A percentile compares a stretch with the other conserved stretches of the same genome.
phyloP scores from a whole-genome alignment of 2,797 vertebrate species.

The Anabas testudineus region DNA sequence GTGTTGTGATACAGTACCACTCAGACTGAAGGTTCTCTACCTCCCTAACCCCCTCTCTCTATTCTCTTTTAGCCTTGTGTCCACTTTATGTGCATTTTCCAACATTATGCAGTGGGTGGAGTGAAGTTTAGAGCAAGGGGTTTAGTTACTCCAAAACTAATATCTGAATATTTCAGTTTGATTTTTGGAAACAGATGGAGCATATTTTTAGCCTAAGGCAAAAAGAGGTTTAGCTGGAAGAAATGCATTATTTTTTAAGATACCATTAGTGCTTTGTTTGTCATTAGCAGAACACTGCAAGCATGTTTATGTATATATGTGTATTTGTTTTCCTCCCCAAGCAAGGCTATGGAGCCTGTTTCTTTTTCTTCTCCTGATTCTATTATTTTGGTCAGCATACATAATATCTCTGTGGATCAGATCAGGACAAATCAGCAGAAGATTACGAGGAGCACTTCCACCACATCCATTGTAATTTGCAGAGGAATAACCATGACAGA shows the following conservation, averaged over 20 bases:
- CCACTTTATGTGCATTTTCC: no score
- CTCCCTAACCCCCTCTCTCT: no score
- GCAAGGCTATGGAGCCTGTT: not conserved
- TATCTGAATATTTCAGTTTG: not conserved
- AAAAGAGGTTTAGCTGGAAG: slow-evolving; percentile 16
- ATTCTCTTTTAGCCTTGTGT: no score
- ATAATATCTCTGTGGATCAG: slow-evolving; percentile 19
- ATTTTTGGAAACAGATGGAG: slow-evolving; percentile 2
- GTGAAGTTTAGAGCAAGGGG: no score
- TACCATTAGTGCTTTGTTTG: slow-evolving; percentile 11
- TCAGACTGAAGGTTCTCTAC: no score
- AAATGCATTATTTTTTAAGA: slow-evolving; percentile 5
- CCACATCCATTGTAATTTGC: slow-evolving; percentile 19
- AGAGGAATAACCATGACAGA: slow-evolving; percentile 5
- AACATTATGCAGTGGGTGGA: no score
- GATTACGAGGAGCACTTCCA: slow-evolving; percentile 15
- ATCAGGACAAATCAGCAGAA: slow-evolving; percentile 11
- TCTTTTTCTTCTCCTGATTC: not conserved
- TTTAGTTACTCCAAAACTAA: not conserved
- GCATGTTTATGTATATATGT: not conserved
- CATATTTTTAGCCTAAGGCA: slow-evolving; percentile 25
- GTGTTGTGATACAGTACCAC: no score
- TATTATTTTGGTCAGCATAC: not conserved
- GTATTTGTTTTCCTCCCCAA: not conserved
- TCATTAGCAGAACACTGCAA: not conserved